Conservation (phyloP, 1,140 invertebrate species). For the Drosophila nasuta region DNA sequence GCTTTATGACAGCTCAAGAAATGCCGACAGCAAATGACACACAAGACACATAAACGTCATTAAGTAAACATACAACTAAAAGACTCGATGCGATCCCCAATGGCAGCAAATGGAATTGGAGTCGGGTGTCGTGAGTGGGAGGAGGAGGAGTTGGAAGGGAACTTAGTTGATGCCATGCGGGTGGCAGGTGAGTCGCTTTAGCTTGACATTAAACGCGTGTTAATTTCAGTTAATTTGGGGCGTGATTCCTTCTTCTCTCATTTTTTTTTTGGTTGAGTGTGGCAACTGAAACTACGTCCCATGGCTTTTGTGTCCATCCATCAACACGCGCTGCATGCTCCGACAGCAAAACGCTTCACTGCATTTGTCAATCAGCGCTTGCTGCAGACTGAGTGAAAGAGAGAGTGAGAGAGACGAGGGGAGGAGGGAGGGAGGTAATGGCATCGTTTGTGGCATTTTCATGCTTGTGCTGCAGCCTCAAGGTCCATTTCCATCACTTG, state of each 20-base stretch:
- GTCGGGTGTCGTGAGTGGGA: slow-evolving; percentile 5
- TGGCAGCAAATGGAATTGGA: slow-evolving; percentile 24
- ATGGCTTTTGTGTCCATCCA: slow-evolving; percentile 59
- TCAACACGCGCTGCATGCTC: slow-evolving; percentile 59
- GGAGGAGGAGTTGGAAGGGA: not conserved
- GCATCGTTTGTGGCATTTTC: slow-evolving; percentile 41
- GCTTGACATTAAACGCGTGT: slow-evolving; percentile 80
- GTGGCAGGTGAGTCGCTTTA: slow-evolving; percentile 66
- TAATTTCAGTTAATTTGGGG: slow-evolving; percentile 80
- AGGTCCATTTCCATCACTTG: slow-evolving; percentile 52
- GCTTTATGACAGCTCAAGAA: slow-evolving; percentile 76
- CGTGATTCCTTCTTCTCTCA: slow-evolving; percentile 34
- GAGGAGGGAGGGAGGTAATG: slow-evolving; percentile 2
- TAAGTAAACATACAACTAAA: slow-evolving; percentile 67
- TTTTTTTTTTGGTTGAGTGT: not conserved
- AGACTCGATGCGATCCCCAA: slow-evolving; percentile 10
- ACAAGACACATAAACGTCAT: slow-evolving; percentile 78
- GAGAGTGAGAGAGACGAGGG: not conserved
- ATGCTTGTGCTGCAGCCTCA: slow-evolving; percentile 42
- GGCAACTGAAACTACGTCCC: slow-evolving; percentile 23
- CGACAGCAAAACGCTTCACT: slow-evolving; percentile 53
- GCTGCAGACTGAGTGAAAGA: slow-evolving; percentile 8
- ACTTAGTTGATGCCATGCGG: slow-evolving; percentile 26
- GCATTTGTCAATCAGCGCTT: slow-evolving; percentile 77
- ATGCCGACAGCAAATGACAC: slow-evolving; percentile 75